Percentiles rank a stretch among this genome's conserved stretches.
Conservation (phyloP, 2,113 vertebrate genomes). For the Myiozetetes cayanensis region DNA sequence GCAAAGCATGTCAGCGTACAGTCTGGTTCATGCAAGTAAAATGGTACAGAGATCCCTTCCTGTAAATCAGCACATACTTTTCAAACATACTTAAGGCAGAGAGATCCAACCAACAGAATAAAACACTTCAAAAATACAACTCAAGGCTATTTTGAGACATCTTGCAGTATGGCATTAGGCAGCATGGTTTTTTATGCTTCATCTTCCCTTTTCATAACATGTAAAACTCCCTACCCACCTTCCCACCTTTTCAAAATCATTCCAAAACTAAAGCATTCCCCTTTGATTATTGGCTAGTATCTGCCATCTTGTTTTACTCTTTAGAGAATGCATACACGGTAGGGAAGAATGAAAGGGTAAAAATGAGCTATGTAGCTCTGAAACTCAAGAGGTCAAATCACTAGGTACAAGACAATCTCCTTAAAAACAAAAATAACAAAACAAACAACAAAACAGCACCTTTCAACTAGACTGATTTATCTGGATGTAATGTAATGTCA, state of each 20-base stretch:
- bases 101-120: background rate
- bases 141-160: background rate
- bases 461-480: background rate
- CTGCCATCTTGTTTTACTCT: background rate
- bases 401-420: background rate
- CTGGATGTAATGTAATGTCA: background rate
- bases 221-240: background rate
- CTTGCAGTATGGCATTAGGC: background rate
- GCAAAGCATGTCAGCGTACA: background rate
- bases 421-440: background rate
- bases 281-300: background rate
- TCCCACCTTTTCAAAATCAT: background rate
- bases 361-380: background rate
- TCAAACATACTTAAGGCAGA: background rate
- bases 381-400: background rate
- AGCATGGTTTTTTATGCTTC: background rate
- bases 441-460: background rate
- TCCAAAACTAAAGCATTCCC: background rate
- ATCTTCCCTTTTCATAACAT: background rate
- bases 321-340: background rate
- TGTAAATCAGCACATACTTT: background rate
- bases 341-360: background rate
- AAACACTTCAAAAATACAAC: background rate
- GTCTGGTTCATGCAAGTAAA: background rate
- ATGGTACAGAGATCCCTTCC: background rate